A percentile compares a stretch with the other conserved stretches of the same genome.
phyloP scores from a whole-genome alignment of 2,113 vertebrate genomes.

The Limnothrissa miodon region DNA sequence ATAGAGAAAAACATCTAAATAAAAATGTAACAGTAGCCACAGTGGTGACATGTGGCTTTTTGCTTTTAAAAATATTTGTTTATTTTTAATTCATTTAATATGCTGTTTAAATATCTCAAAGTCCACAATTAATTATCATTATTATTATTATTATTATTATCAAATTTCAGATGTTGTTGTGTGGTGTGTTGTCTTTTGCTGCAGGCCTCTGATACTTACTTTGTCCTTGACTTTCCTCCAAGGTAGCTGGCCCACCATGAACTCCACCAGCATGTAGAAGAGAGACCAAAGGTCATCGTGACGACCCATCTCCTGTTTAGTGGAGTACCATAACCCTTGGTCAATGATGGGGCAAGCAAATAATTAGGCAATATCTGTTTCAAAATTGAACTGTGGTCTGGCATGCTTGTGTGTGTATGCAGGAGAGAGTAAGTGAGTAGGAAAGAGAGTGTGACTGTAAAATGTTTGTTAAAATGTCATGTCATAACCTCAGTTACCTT shows the following conservation, averaged over 20 bases:
- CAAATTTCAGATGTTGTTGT: too few species aligned
- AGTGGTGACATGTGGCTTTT: too few species aligned
- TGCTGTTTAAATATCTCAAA: too few species aligned
- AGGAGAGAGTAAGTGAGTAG: neutral
- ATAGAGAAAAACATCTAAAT: too few species aligned
- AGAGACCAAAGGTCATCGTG: constrained; percentile 98
- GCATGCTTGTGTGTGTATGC: neutral
- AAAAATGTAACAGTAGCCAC: too few species aligned
- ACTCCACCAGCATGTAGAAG: constrained; percentile 98
- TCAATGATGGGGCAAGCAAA: neutral
- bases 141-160: too few species aligned
- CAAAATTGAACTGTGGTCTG: neutral
- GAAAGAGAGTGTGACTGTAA: neutral
- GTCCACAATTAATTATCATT: too few species aligned
- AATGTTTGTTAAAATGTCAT: neutral
- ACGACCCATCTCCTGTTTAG: constrained; percentile 92
- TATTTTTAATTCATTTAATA: too few species aligned
- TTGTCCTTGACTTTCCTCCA: constrained; percentile 99
- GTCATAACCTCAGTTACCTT: constrained; percentile 68
- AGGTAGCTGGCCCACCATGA: constrained; percentile 92
- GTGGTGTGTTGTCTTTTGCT: too few species aligned
- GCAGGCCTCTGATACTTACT: constrained; percentile 63
- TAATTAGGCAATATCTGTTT: neutral
- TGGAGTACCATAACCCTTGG: neutral
- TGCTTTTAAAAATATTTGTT: too few species aligned